Conservation (phyloP, 2,113 vertebrate genomes). For the Picathartes gymnocephalus region DNA sequence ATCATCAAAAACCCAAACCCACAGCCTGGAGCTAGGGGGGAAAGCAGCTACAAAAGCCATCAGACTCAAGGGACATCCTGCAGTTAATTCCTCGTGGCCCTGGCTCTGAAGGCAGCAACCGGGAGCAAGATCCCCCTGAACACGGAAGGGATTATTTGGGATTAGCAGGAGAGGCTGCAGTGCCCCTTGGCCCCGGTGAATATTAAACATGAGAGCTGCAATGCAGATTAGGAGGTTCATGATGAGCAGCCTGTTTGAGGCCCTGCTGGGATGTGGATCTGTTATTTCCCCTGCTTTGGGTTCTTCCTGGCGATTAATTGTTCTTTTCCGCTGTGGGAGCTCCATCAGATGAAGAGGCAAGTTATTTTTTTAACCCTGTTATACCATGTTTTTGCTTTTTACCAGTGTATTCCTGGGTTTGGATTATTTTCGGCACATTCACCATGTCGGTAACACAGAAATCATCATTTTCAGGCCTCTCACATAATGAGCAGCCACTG, state of each 20-base stretch:
- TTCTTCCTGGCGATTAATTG: not conserved
- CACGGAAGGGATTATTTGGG: not conserved
- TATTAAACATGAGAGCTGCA: not conserved
- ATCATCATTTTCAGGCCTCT: not conserved
- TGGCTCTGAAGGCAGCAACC: not conserved
- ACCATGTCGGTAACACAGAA: not conserved
- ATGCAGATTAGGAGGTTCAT: not conserved
- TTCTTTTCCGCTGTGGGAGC: not conserved
- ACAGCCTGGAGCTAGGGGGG: not conserved
- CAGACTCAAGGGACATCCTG: not conserved
- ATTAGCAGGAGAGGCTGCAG: not conserved
- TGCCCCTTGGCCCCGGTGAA: not conserved
- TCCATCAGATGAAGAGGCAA: not conserved
- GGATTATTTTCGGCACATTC: not conserved
- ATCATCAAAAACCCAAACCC: not conserved
- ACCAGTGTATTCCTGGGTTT: not conserved
- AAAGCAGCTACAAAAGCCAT: not conserved
- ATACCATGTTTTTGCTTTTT: not conserved
- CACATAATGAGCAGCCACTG: not conserved
- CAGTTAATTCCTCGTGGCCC: not conserved
- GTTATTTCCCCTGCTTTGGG: not conserved
- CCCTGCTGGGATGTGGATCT: not conserved
- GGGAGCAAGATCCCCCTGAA: not conserved
- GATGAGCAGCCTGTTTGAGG: not conserved
- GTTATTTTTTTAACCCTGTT: not conserved